These are phyloP conservation scores for Oenanthe oenanthe DNA, from an alignment of 2,113 vertebrate species.

Conservation along the genomic window DNA sequence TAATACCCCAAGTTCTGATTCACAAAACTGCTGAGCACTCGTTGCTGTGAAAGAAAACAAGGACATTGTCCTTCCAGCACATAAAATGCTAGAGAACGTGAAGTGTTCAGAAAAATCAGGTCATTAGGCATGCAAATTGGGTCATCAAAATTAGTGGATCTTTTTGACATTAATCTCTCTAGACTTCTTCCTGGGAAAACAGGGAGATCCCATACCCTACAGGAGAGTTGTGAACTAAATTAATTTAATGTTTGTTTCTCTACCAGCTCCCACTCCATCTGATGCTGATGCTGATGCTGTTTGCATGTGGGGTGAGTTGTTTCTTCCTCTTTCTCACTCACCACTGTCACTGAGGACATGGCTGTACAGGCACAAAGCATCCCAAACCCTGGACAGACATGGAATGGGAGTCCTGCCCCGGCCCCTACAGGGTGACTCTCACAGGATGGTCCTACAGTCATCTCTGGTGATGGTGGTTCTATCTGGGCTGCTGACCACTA, in stretches of 20 bases:
- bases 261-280: constrained; percentile 29
- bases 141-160: constrained; percentile 72
- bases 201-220: constrained; percentile 69
- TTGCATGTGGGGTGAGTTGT: neutral
- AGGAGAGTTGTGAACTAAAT: constrained; percentile 72
- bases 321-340: neutral
- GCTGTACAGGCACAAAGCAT: accelerated
- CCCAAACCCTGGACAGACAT: neutral
- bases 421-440: too few species aligned
- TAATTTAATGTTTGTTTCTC: constrained; percentile 71
- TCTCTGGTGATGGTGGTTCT: neutral
- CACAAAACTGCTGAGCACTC: constrained; percentile 41
- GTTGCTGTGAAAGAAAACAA: constrained; percentile 40
- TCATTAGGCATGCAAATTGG: constrained; percentile 70
- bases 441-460: neutral
- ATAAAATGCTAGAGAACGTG: constrained; percentile 24
- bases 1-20: constrained; percentile 34
- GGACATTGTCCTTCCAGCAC: constrained; percentile 51
- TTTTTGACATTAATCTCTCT: constrained; percentile 73
- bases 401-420: neutral
- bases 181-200: constrained; percentile 64
- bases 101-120: constrained; percentile 65
- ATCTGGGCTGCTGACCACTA: neutral
- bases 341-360: accelerated
- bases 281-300: constrained; percentile 46